These are phyloP conservation scores for Tenthredo amoena DNA, from an alignment of 2,888 invertebrate genomes.

Conservation along the genomic window DNA sequence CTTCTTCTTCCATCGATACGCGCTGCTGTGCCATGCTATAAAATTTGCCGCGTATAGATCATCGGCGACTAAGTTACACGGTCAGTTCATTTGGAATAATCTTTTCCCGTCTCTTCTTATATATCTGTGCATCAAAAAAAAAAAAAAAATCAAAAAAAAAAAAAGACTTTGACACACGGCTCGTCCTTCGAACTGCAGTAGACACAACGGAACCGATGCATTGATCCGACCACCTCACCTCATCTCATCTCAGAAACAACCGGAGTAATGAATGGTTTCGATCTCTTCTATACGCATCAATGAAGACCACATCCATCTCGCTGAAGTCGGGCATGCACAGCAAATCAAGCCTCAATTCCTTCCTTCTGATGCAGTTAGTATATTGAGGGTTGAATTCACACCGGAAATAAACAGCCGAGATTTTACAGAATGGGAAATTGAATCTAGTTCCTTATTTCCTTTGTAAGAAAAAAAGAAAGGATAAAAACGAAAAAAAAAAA, in stretches of 20 bases:
- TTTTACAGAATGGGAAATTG: not conserved
- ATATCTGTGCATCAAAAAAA: not conserved
- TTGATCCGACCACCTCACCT: not conserved
- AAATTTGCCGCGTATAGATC: not conserved
- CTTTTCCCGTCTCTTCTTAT: not conserved
- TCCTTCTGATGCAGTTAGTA: not conserved
- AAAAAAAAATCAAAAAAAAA: not conserved
- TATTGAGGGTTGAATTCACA: slow-evolving; percentile 3
- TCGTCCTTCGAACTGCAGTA: not conserved
- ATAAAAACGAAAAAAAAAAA: not conserved
- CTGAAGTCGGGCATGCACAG: not conserved
- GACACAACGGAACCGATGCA: not conserved
- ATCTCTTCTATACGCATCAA: slow-evolving; percentile 30
- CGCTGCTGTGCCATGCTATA: not conserved
- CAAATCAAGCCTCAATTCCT: slow-evolving; percentile 36
- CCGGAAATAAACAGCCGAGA: not conserved
- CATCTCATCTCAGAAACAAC: not conserved
- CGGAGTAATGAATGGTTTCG: slow-evolving; percentile 43
- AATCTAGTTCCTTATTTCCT: not conserved
- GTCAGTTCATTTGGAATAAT: not conserved
- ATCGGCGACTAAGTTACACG: not conserved
- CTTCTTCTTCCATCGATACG: slow-evolving; percentile 18
- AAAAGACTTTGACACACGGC: not conserved
- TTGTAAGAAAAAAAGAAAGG: not conserved
- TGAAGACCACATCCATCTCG: slow-evolving; percentile 45